These are phyloP conservation scores for Pachycephala philippinensis DNA, from an alignment of 2,113 vertebrate species.

Conservation along the genomic window DNA sequence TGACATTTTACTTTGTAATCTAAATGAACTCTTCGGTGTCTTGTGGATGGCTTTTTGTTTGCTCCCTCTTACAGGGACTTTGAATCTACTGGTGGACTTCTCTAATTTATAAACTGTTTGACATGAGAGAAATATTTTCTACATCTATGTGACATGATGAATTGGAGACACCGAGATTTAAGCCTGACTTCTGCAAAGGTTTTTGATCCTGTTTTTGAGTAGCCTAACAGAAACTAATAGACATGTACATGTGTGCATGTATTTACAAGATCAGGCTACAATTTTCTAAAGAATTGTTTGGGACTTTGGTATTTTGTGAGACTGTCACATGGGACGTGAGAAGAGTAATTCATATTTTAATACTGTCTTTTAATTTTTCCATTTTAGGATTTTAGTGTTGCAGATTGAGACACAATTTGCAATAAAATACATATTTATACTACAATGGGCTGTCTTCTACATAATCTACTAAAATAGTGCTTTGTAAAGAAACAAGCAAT, in stretches of 20 bases:
- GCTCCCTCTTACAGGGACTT: neutral
- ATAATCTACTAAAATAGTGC: neutral
- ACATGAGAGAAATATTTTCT: neutral
- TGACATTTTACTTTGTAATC: neutral
- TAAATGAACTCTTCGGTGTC: neutral
- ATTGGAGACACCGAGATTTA: neutral
- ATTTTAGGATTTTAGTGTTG: neutral
- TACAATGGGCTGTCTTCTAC: neutral
- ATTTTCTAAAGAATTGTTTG: neutral
- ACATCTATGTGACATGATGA: neutral
- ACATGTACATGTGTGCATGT: fast-evolving
- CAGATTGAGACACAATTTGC: neutral
- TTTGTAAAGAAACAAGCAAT: neutral
- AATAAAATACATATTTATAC: neutral
- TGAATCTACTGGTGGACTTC: neutral
- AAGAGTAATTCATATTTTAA: neutral
- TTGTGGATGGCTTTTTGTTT: neutral
- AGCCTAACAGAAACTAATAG: neutral
- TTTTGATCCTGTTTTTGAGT: neutral
- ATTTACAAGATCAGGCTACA: neutral
- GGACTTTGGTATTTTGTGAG: neutral
- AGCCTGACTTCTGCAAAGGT: neutral
- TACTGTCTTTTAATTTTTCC: neutral
- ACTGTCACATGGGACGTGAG: neutral
- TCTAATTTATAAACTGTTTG: neutral